Base-by-base conservation (phyloP, 1,140 invertebrate genomes). In the Bombus terrestris region DNA sequence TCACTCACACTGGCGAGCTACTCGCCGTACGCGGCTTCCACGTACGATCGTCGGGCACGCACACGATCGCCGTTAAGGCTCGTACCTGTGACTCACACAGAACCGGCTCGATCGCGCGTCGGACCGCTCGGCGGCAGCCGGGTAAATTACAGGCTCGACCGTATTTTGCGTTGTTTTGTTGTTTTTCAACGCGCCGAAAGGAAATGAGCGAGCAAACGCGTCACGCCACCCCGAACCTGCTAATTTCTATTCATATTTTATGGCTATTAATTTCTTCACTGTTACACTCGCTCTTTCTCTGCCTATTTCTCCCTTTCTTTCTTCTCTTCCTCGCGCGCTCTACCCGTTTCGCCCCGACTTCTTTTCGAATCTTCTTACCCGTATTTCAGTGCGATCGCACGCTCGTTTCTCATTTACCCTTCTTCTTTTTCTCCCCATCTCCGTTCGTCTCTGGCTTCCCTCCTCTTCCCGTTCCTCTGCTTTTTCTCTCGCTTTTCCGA, bases 211-310 rank as follows among this genome's bases (percentile, higher is more conserved):
- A 95, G 95, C 94, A 95, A 95, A 95, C 94, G 94, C 94, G 94
- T 95, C 95, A 95, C 94, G 95, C 95, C 94, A 95, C 94, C 94
- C 94, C 95, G 94, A 95, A 95, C 94, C 94, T 94, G 95, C 95
- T 95, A 95, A 95, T 95, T 95, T 95, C 95, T 95, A 95, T 95
- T 95, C 95, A 95, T 95, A 95, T 95, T 95, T 95, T 95, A 95
- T 95, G 95, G 95, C 95, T 95, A 95, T 95, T 95, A 95, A 95
- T 95, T 95, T 95, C 95, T 95, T 94, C 92, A 93, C 94, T 95
- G 94, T 95, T 95, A 93, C 89, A 89, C 91, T 87, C 87, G 84
- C 90, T 90, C 89, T 86, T 80, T 79, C 78, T 87, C 77, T 41
- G 41, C 73, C 62, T 80, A 77, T 73, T 83, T 76, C 77, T 83